Evolutionary conservation across 2,888 invertebrate genomes (phyloP).

Genomic region (Melinaea marsaeus): DNA sequence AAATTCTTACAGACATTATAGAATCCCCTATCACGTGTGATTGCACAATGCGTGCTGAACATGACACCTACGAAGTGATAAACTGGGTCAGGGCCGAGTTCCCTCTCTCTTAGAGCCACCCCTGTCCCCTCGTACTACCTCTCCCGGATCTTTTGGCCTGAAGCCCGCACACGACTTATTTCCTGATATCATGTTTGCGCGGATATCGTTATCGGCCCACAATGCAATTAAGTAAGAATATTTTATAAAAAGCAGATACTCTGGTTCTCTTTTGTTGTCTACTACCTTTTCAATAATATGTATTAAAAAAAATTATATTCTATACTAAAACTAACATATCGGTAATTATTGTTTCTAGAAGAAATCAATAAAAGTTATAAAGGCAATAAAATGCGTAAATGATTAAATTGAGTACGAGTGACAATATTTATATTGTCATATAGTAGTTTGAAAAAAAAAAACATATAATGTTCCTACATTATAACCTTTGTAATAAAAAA

Average conservation of each 20-base stretch:
- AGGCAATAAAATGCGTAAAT: too few relatives aligned
- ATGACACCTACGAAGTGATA: constrained; percentile 1
- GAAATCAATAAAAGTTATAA: too few relatives aligned
- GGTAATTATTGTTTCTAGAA: too few relatives aligned
- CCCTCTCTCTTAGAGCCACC: not conserved
- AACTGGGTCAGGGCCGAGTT: constrained; percentile 13
- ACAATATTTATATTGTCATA: too few relatives aligned
- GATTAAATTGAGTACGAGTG: too few relatives aligned
- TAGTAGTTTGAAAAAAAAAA: too few relatives aligned
- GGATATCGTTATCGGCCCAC: not conserved
- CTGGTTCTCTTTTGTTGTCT: too few relatives aligned
- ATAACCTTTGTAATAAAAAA: too few relatives aligned
- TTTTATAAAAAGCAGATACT: not conserved
- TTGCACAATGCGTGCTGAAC: constrained; percentile 9
- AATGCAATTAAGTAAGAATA: not conserved
- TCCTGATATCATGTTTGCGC: not conserved
- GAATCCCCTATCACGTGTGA: not conserved
- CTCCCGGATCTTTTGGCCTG: constrained; percentile 1
- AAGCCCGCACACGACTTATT: not conserved
- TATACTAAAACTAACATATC: too few relatives aligned
- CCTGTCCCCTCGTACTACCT: not conserved
- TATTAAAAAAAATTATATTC: too few relatives aligned
- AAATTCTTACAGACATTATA: not conserved
- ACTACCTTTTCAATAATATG: too few relatives aligned
- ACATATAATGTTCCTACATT: too few relatives aligned